phyloP scores from a whole-genome alignment of 2,888 invertebrate species.

The Eubasilissa splendida region DNA sequence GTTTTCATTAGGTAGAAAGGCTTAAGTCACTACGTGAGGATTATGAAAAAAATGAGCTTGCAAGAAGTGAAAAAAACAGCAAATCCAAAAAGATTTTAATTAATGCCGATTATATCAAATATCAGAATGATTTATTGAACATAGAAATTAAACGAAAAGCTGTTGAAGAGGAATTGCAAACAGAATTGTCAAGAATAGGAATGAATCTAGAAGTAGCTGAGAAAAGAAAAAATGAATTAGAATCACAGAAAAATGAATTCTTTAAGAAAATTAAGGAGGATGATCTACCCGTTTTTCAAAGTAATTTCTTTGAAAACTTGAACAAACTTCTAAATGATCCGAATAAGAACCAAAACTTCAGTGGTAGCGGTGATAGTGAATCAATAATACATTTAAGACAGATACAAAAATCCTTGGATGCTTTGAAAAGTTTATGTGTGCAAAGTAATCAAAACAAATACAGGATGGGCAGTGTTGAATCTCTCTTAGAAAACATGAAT shows the following conservation, averaged over 20 bases:
- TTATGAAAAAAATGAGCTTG: constrained; percentile 33
- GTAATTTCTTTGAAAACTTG: constrained; percentile 71
- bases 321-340: constrained; percentile 65
- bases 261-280: constrained; percentile 64
- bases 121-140: constrained; percentile 51
- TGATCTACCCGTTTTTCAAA: constrained; percentile 67
- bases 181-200: constrained; percentile 63
- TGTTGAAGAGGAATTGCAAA: constrained; percentile 62
- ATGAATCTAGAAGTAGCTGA: constrained; percentile 65
- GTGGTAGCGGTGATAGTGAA: constrained; percentile 28
- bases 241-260: constrained; percentile 66
- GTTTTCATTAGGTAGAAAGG: constrained; percentile 53
- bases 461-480: not conserved
- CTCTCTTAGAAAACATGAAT: constrained; percentile 24
- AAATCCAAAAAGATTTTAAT: constrained; percentile 10
- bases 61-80: not conserved
- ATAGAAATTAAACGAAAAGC: constrained; percentile 64
- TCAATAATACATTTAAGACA: constrained; percentile 36
- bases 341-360: not conserved
- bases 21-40: constrained; percentile 52
- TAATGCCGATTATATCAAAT: constrained; percentile 36
- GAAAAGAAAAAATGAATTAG: constrained; percentile 67
- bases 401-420: constrained; percentile 36
- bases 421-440: constrained; percentile 24
- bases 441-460: not conserved